Base-by-base conservation (phyloP, 2,797 vertebrate genomes). In the Urocyon cinereoargenteus region DNA sequence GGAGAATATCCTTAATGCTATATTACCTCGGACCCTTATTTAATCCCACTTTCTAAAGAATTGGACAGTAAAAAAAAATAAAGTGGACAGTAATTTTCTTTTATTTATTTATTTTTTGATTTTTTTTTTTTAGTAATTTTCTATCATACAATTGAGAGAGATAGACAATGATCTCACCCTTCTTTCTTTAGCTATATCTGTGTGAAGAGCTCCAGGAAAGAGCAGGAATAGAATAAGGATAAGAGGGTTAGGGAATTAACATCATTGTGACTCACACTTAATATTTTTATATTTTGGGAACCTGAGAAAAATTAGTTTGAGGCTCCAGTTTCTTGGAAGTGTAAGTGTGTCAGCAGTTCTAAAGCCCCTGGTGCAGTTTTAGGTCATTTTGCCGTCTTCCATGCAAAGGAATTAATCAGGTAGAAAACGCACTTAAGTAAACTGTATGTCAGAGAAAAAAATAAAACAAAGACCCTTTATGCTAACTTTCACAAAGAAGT, bases 401-500 rank as follows among this genome's bases (percentile, higher is more conserved):
- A 18, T 16, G 5, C 64, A 77, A 61, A 95, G 31, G 5, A 21
- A 15, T 18, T 31, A 19, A 57, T 77, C 31, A 64, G 9, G 13
- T 73, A 72, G 45, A 94, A 96, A 94, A 96, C n/a, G 10, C 11
- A 90, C 53, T 77, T 73, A 88, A 55, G 45, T 73, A 85, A 85
- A 79, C 57, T 34, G 16, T 21, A 45, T 18, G 61, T 45, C 49
- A 95, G 82, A 22, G 36, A 83, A n/a, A 40, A 57, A 75, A 68
- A 59, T 55, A 78, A 84, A 66, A 51, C 28, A 78, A 84, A 36
- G 45, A 31, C 26, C 86, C 78, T 34, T 83, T 31, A 24, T 53
- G 77, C 6, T 81, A 66, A 85, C 2, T 36, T 91, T 81, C 59
- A 91, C 34, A 59, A 49, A 93, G 61, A 82, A 83, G 40, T 93